These are phyloP conservation scores for Phortica variegata DNA, from an alignment of 1,140 invertebrate genomes.

Conservation along the genomic window DNA sequence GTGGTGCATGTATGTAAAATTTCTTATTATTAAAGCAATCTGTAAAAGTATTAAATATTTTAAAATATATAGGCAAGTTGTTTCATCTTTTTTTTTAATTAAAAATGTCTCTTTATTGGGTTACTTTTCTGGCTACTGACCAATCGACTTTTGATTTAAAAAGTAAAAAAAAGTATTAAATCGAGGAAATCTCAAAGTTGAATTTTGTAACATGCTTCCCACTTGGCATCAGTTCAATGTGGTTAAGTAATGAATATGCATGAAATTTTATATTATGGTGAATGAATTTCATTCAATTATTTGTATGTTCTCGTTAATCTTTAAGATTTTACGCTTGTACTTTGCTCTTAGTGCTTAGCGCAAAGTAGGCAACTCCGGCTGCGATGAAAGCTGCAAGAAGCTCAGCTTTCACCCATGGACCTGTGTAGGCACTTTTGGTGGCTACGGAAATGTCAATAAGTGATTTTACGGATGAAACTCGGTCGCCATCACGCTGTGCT, in stretches of 20 bases:
- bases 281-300: slow-evolving; percentile 55
- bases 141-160: too few relatives aligned
- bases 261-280: slow-evolving; percentile 21
- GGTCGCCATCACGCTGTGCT: slow-evolving; percentile 69
- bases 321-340: slow-evolving; percentile 57
- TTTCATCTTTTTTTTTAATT: too few relatives aligned
- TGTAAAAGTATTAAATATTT: slow-evolving; percentile 5
- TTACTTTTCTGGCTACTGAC: too few relatives aligned
- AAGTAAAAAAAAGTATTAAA: too few relatives aligned
- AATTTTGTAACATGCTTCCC: too few relatives aligned
- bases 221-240: too few relatives aligned
- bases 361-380: slow-evolving; percentile 80
- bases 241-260: too few relatives aligned
- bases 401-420: slow-evolving; percentile 90
- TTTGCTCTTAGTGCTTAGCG: slow-evolving; percentile 80
- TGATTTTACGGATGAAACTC: slow-evolving; percentile 68
- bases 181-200: too few relatives aligned
- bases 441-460: slow-evolving; percentile 74
- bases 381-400: slow-evolving; percentile 79
- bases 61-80: slow-evolving; percentile 9
- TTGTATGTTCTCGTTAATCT: slow-evolving; percentile 10
- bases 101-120: too few relatives aligned
- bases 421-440: slow-evolving; percentile 85
- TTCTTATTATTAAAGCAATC: neutral
- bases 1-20: neutral